A percentile compares a stretch with the other conserved stretches of the same genome.
These are phyloP conservation scores for Synodontis membranacea DNA, from an alignment of 2,113 vertebrate genomes.

Conservation along the genomic window DNA sequence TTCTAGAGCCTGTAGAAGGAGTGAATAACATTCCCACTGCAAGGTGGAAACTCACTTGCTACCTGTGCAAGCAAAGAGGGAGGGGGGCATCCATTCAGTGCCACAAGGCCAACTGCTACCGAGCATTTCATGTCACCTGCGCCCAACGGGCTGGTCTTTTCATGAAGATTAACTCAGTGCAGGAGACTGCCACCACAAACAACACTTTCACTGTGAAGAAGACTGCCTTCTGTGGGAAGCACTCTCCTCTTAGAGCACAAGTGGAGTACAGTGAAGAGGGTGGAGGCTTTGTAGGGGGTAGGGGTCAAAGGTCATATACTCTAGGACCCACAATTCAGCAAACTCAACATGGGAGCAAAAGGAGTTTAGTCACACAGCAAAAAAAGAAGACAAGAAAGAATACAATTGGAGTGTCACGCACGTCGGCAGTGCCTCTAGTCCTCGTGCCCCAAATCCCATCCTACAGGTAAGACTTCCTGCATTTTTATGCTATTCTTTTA, in stretches of 20 bases:
- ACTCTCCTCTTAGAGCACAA: constrained; percentile 80
- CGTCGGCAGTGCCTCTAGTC: constrained; percentile 77
- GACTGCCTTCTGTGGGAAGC: constrained; percentile 91
- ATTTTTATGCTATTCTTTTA: neutral
- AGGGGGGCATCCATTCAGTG: constrained; percentile 96
- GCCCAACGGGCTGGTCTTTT: constrained; percentile 93
- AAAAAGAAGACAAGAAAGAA: constrained; percentile 86
- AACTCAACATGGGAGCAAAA: constrained; percentile 69
- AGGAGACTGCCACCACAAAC: constrained; percentile 88
- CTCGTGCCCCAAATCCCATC: constrained; percentile 91
- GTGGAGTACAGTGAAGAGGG: constrained; percentile 71
- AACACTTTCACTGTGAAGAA: constrained; percentile 96
- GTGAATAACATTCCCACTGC: constrained; percentile 91
- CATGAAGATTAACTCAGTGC: constrained; percentile 97
- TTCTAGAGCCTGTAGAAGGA: constrained; percentile 94
- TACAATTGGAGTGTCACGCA: constrained; percentile 64
- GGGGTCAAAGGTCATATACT: constrained; percentile 74
- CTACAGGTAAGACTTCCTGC: constrained; percentile 41
- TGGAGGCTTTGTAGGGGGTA: constrained; percentile 70
- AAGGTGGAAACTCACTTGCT: constrained; percentile 96
- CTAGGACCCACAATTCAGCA: constrained; percentile 64
- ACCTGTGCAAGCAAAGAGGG: constrained; percentile 95
- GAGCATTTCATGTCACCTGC: constrained; percentile 96
- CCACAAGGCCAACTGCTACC: constrained; percentile 97
- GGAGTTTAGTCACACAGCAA: constrained; percentile 70